These are phyloP conservation scores for Ectropis grisescens DNA, from an alignment of 1,140 invertebrate genomes.

Conservation along the genomic window DNA sequence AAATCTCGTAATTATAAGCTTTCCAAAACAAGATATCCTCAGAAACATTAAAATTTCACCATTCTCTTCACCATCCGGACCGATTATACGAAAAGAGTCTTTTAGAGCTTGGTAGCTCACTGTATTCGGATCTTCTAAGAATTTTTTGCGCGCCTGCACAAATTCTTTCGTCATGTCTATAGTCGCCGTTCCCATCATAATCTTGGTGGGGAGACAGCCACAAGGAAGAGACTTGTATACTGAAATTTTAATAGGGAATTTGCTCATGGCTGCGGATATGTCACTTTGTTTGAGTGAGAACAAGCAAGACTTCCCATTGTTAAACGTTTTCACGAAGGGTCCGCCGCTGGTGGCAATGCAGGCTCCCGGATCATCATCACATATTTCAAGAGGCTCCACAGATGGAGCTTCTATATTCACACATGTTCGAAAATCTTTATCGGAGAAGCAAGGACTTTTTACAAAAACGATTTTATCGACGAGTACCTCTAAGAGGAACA, in stretches of 20 bases:
- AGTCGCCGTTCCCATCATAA: constrained; percentile 44
- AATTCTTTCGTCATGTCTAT: constrained; percentile 64
- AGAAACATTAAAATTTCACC: constrained; percentile 71
- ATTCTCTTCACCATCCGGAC: constrained; percentile 45
- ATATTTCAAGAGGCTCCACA: constrained; percentile 68
- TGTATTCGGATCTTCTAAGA: constrained; percentile 35
- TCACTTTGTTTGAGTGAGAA: constrained; percentile 67
- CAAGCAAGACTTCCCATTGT: constrained; percentile 70
- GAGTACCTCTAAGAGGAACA: constrained; percentile 71
- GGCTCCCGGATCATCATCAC: constrained; percentile 65
- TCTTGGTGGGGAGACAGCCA: constrained; percentile 49
- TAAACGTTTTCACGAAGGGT: constrained; percentile 52
- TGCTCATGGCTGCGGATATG: constrained; percentile 50
- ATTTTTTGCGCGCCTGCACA: constrained; percentile 49
- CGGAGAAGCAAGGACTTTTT: constrained; percentile 51
- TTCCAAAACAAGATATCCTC: constrained; percentile 75
- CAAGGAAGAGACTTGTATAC: constrained; percentile 50
- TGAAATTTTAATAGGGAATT: constrained; percentile 41
- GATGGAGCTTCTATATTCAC: constrained; percentile 63
- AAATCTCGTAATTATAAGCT: constrained; percentile 76
- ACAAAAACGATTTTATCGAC: constrained; percentile 66
- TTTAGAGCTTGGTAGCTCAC: constrained; percentile 68
- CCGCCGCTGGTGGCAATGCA: constrained; percentile 37
- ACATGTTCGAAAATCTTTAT: constrained; percentile 65
- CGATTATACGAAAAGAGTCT: constrained; percentile 70